phyloP scores from a whole-genome alignment of 2,888 invertebrate species.

The Gnatocerus cornutus region DNA sequence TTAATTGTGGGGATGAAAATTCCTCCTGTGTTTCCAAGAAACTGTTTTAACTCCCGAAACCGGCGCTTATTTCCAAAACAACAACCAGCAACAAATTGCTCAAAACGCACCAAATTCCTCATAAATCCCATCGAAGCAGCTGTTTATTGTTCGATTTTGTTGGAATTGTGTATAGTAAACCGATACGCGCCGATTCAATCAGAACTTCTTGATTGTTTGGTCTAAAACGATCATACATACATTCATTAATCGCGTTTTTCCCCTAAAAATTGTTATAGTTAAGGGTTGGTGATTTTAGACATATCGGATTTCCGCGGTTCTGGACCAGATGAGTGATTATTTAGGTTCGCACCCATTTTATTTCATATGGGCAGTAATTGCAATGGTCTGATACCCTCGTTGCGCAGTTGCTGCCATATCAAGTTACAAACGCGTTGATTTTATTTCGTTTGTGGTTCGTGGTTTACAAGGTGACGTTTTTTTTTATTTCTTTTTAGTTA shows the following conservation, averaged over 20 bases:
- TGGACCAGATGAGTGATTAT: constrained; percentile 46
- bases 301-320: constrained; percentile 24
- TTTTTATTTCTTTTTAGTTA: constrained; percentile 30
- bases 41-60: neutral
- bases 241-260: constrained; percentile 20
- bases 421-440: constrained; percentile 50
- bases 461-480: constrained; percentile 49
- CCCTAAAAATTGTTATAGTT: constrained; percentile 27
- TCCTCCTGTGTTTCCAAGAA: neutral
- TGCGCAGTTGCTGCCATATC: constrained; percentile 51
- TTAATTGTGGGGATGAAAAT: constrained; percentile 7
- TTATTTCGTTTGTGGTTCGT: constrained; percentile 52
- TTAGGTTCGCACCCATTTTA: constrained; percentile 47
- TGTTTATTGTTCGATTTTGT: constrained; percentile 44
- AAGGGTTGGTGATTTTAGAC: constrained; percentile 29
- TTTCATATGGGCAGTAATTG: constrained; percentile 46
- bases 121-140: constrained; percentile 37
- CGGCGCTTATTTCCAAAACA: constrained; percentile 6
- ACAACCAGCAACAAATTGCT: constrained; percentile 38
- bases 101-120: constrained; percentile 19
- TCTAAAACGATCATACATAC: constrained; percentile 32
- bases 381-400: constrained; percentile 52
- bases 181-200: constrained; percentile 34
- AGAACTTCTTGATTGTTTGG: constrained; percentile 39
- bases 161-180: constrained; percentile 46